Conservation (phyloP, 1,140 invertebrate genomes). For the Zeugodacus cucurbitae region DNA sequence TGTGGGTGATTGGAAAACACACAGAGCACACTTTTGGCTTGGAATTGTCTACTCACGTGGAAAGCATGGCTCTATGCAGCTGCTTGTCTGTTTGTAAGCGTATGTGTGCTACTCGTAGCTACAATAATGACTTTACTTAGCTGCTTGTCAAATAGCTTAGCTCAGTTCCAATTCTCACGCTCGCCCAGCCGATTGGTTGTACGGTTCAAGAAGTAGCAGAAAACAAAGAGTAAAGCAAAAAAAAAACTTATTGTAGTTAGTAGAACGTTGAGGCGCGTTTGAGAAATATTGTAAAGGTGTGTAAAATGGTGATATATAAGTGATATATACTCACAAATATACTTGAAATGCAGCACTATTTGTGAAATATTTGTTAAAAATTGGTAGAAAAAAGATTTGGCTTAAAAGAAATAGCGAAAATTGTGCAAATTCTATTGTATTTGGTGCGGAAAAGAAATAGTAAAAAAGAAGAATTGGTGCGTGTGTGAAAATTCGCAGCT, state of each 20-base stretch:
- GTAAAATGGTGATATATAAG: not conserved
- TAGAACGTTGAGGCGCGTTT: slow-evolving; percentile 32
- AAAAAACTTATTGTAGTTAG: not conserved
- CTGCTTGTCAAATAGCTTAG: not conserved
- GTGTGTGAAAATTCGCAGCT: not conserved
- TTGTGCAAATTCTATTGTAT: not conserved
- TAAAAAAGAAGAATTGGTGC: not conserved
- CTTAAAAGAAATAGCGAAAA: not conserved
- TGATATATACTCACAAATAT: not conserved
- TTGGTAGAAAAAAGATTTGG: not conserved
- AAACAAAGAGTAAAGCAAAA: not conserved
- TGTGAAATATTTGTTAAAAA: not conserved
- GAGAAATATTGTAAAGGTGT: not conserved
- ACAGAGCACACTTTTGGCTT: not conserved
- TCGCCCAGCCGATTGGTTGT: slow-evolving; percentile 20
- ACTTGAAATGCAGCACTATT: no score
- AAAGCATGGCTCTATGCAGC: not conserved
- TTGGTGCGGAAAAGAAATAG: not conserved
- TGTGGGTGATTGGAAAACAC: not conserved
- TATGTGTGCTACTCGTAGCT: not conserved
- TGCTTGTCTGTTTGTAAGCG: not conserved
- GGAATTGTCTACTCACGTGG: not conserved
- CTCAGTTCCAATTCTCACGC: slow-evolving; percentile 29
- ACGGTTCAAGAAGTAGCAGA: not conserved
- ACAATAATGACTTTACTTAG: not conserved